Base-by-base conservation (phyloP, 2,888 invertebrate species). In the Agriotes lineatus region DNA sequence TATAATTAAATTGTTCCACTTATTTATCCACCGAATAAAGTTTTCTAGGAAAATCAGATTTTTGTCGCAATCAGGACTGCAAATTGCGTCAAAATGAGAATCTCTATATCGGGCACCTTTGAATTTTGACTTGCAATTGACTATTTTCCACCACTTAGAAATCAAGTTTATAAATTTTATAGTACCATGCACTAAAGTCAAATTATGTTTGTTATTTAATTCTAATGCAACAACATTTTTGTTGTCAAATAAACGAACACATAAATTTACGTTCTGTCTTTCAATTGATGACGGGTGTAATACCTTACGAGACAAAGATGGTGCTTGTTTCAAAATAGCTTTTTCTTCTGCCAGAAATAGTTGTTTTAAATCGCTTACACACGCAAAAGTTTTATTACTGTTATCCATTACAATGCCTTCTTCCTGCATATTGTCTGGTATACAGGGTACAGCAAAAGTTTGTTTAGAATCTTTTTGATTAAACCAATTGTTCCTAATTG, bases 101-200 rank as follows among this genome's bases (percentile, higher is more conserved):
- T 37, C 42, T 3, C 12, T 10, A 57, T 20, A 39, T n/a, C 30
- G 64, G 14, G 25, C 18, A 25, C 57, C 57, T 64, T 57, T 57
- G 10, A 39, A 57, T 19, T 30, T 3, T 9, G 64, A 57, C 45
- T 64, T 39, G 42, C 56, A 56, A 44, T 64, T 64, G 1, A 64
- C 64, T 14, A 64, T 42, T 64, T 64, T 58, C 64, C 64, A 58
- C 64, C 64, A 64, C 1, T 56, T 57, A 10, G 44, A 42, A 25
- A 64, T 64, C 44, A 58, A n/a, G 22, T 39, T 58, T 3, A 56
- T 12, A 30, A 22, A 48, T 7, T 2, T 2, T 1, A 33, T n/a
- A 1, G 33, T 33, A 7, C 33, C 33, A 3, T 2, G 10, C 9
- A 33, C 33, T n/a, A n/a, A n/a, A n/a, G n/a, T n/a, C n/a, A n/a